Evolutionary conservation across 2,113 vertebrate genomes (phyloP), one percentile per base, ranked within the genome.

Genomic region (Zapus hudsonius): DNA sequence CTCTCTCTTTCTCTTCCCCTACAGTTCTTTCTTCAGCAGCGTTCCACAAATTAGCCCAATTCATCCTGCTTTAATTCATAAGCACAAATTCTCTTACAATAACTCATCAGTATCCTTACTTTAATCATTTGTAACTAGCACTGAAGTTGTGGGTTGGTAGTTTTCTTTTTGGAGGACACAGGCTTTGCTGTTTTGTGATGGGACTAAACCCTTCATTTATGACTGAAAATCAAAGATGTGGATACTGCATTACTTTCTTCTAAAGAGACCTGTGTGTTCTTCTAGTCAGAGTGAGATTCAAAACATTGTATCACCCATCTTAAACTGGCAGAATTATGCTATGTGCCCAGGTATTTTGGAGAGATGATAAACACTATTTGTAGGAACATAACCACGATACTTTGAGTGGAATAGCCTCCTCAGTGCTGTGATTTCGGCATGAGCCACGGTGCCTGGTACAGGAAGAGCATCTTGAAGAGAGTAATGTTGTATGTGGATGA

Each of bases 21-120:
- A 94, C 90, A 87, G 90, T 95, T 91, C 44, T 97, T 95, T 97
- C 84, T 88, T 82, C 95, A 97, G 96, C 95, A 97, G 96, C 96
- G 97, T 97, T 97, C 97, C 94, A 95, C 80, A 95, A 98, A 98
- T 97, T 96, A 97, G 96, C 96, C 97, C 96, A 97, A 98, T 97
- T 97, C 94, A 90, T 92, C 93, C 95, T 96, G 85, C 94, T 96
- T 97, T 97, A 96, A 97, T 98, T 98, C 96, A 94, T 82, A 96
- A 96, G 87, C 93, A 70, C 97, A 96, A 94, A 96, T 97, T 97
- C 96, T 97, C 95, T 95, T 94, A 92, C 97, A 96, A 92, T 95
- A 97, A 97, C 97, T 97, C 97, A 94, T 96, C 90, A 97, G 96
- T 96, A 92, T 97, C 96, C 89, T 96, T 97, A 97, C 93, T 97